These are phyloP conservation scores for Phymorhynchus buccinoides DNA, from an alignment of 1,140 invertebrate genomes.

Conservation along the genomic window DNA sequence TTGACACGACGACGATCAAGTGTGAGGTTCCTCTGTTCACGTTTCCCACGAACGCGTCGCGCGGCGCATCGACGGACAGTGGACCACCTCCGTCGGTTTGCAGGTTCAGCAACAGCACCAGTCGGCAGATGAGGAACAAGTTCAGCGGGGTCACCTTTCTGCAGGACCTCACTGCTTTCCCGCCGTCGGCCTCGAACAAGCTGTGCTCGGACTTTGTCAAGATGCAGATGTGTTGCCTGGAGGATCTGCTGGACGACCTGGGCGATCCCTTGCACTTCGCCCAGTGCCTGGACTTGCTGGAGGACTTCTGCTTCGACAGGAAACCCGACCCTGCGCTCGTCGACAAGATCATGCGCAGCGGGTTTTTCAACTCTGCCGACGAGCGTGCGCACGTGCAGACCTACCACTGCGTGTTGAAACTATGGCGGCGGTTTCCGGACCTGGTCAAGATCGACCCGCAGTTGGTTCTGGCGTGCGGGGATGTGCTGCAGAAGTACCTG, in stretches of 20 bases:
- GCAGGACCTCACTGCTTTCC: not conserved
- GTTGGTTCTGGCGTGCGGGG: not conserved
- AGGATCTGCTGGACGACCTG: conserved; percentile 2
- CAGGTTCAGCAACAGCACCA: not conserved
- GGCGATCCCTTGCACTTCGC: not conserved
- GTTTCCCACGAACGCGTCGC: not conserved
- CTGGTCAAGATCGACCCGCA: conserved; percentile 27
- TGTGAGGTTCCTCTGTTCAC: not conserved
- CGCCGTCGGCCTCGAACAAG: not conserved
- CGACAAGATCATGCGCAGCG: not conserved
- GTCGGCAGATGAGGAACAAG: not conserved
- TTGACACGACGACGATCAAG: not conserved
- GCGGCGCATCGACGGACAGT: not conserved
- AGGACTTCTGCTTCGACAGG: not conserved
- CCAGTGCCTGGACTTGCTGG: conserved; percentile 4
- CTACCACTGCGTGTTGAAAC: not conserved
- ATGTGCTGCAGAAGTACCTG: conserved; percentile 19
- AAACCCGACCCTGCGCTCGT: conserved; percentile 12
- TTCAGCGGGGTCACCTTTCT: conserved; percentile 27
- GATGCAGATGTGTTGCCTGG: not conserved
- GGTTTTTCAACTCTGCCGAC: not conserved
- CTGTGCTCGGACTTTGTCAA: not conserved
- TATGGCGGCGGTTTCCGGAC: conserved; percentile 36
- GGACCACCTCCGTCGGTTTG: not conserved
- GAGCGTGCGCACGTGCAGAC: not conserved